phyloP scores from a whole-genome alignment of 2,888 invertebrate species.

The Chymomyza procnemis region DNA sequence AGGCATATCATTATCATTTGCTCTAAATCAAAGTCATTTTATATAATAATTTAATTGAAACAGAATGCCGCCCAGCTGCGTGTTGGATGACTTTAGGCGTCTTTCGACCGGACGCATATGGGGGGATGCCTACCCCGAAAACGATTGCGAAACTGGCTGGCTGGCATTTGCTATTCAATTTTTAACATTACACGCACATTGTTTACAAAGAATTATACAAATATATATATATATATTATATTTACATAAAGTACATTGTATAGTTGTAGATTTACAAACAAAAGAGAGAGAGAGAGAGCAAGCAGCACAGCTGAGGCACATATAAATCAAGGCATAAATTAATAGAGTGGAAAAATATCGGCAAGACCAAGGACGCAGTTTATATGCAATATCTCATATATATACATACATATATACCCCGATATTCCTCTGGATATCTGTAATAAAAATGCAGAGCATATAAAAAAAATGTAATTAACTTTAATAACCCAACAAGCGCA shows the following conservation, averaged over 20 bases:
- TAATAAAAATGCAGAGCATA: slow-evolving; percentile 60
- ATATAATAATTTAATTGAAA: slow-evolving; percentile 46
- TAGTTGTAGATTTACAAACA: not conserved
- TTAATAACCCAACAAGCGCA: slow-evolving; percentile 59
- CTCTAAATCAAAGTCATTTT: slow-evolving; percentile 35
- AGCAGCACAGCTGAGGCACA: slow-evolving; percentile 32
- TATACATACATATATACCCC: slow-evolving; percentile 28
- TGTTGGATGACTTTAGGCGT: slow-evolving; percentile 3
- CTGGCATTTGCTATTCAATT: slow-evolving; percentile 47
- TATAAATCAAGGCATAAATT: slow-evolving; percentile 66
- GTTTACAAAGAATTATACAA: not conserved
- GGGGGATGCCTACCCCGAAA: not conserved
- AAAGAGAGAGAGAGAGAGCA: slow-evolving; percentile 23
- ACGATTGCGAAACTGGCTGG: slow-evolving; percentile 37
- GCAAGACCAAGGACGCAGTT: slow-evolving; percentile 58
- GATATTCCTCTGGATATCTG: no score
- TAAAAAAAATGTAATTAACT: slow-evolving; percentile 70
- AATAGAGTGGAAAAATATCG: slow-evolving; percentile 71
- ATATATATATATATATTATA: no score
- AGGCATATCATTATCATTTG: slow-evolving; percentile 24
- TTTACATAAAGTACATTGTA: not conserved
- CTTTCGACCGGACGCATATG: not conserved
- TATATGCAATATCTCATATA: slow-evolving; percentile 23
- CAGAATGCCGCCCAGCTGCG: slow-evolving; percentile 33
- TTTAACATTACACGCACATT: slow-evolving; percentile 4